Evolutionary conservation across 2,797 vertebrate genomes (phyloP).

Genomic region (Delichon dasypus): DNA sequence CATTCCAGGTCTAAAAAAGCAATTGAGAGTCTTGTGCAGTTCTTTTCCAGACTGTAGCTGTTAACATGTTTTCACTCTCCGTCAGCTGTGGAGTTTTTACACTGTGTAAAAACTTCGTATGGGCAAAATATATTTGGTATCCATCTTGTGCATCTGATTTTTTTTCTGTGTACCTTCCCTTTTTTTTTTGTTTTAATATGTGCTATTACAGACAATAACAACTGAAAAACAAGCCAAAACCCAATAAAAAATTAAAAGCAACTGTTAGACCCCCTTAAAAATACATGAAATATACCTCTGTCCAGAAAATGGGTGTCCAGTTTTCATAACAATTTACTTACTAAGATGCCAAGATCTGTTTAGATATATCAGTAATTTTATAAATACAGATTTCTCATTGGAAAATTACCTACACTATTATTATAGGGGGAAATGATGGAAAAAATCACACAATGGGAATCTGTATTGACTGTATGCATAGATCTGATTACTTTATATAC

Average conservation of each 20-base stretch:
- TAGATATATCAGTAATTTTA: background rate
- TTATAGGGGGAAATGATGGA: background rate
- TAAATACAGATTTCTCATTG: background rate
- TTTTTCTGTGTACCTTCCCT: background rate
- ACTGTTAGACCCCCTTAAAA: background rate
- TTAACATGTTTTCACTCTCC: background rate
- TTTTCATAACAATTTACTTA: background rate
- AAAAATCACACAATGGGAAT: background rate
- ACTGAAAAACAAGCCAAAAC: background rate
- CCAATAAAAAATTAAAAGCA: background rate
- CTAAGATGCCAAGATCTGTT: background rate
- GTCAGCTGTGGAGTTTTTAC: background rate
- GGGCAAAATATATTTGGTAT: background rate
- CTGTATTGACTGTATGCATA: background rate
- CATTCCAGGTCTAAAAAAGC: background rate
- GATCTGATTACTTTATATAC: background rate
- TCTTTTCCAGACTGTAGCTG: background rate
- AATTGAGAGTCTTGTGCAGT: background rate
- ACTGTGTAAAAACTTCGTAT: background rate
- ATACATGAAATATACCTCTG: background rate
- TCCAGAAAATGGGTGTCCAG: background rate
- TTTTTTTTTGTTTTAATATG: background rate
- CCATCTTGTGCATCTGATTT: accelerated
- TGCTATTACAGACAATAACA: background rate
- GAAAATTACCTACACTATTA: background rate